phyloP scores from a whole-genome alignment of 1,140 invertebrate genomes.

The Diorhabda sublineata region DNA sequence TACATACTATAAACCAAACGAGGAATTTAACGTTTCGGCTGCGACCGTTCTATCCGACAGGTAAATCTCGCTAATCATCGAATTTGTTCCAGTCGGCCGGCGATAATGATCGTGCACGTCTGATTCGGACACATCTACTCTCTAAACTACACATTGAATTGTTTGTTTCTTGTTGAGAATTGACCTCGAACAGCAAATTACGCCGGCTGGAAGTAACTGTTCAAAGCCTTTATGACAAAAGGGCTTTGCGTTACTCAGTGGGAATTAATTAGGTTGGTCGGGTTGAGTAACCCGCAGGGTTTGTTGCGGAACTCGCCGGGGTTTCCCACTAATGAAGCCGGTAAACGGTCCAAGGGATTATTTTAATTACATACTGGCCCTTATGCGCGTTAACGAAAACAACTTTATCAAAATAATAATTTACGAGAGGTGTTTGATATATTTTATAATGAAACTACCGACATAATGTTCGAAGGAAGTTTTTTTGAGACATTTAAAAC shows the following conservation, averaged over 20 bases:
- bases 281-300: constrained; percentile 24
- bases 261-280: constrained; percentile 27
- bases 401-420: too few species aligned
- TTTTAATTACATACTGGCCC: constrained; percentile 1
- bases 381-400: neutral
- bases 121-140: constrained; percentile 27
- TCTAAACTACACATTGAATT: constrained; percentile 6
- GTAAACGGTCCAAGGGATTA: constrained; percentile 2
- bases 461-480: too few species aligned
- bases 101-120: neutral
- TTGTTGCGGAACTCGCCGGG: constrained; percentile 4
- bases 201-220: constrained; percentile 18
- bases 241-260: constrained; percentile 21
- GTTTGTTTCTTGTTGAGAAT: constrained; percentile 16
- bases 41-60: neutral
- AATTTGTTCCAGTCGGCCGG: neutral
- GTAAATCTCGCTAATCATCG: neutral
- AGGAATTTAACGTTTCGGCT: neutral
- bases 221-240: constrained; percentile 25
- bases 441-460: too few species aligned
- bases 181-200: constrained; percentile 10
- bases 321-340: constrained; percentile 9
- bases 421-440: too few species aligned
- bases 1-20: neutral
- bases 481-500: too few species aligned